Conservation (phyloP, 2,113 vertebrate genomes). For the Isichthys henryi region DNA sequence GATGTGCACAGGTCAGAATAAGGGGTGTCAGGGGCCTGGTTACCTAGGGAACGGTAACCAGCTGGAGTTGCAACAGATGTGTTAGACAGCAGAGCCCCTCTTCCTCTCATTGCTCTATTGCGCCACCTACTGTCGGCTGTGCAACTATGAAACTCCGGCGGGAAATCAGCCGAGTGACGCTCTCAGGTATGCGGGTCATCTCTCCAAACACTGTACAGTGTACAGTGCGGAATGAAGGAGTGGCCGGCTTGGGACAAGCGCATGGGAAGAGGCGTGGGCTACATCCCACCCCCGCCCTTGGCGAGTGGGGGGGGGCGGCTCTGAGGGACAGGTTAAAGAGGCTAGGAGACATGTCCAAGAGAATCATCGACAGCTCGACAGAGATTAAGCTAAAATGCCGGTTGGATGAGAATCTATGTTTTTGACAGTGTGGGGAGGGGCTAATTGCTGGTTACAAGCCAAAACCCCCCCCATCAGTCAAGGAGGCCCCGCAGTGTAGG, state of each 20-base stretch:
- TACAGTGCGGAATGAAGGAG: neutral
- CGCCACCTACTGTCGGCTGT: neutral
- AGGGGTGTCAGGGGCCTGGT: neutral
- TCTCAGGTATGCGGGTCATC: neutral
- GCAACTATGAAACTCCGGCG: neutral
- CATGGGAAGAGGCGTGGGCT: neutral
- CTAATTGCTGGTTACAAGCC: conserved; percentile 6
- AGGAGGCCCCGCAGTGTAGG: neutral
- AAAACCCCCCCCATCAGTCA: neutral
- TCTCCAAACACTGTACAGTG: no score
- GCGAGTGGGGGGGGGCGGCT: neutral
- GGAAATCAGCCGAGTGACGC: neutral
- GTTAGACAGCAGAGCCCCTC: neutral
- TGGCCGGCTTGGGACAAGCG: neutral
- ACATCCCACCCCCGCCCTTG: neutral
- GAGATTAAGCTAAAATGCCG: neutral
- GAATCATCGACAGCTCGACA: neutral
- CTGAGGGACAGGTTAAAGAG: neutral
- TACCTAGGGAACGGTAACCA: neutral
- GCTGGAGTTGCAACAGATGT: neutral
- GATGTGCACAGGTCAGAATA: neutral
- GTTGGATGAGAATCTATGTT: neutral
- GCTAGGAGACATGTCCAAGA: neutral
- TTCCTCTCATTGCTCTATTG: neutral
- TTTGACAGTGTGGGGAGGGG: neutral